These are phyloP conservation scores for Neolamprologus falcicula DNA, from an alignment of 2,113 vertebrate genomes.

Conservation along the genomic window DNA sequence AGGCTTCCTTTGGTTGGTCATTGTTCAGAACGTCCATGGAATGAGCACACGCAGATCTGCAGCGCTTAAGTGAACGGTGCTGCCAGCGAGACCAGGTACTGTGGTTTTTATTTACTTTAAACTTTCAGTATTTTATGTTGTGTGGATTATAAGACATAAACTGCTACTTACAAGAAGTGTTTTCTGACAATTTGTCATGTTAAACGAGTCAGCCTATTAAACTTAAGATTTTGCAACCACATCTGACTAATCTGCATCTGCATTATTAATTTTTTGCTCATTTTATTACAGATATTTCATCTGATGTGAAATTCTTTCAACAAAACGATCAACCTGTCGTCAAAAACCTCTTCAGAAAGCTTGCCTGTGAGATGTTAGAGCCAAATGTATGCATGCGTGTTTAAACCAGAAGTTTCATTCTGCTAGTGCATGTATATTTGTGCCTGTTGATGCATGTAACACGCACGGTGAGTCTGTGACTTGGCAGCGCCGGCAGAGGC, in stretches of 20 bases:
- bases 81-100: conserved; percentile 10
- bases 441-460: background rate
- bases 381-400: background rate
- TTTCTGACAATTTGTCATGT: background rate
- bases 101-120: background rate
- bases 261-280: background rate
- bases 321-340: background rate
- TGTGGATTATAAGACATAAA: background rate
- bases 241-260: background rate
- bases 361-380: background rate
- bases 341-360: background rate
- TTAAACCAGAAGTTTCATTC: background rate
- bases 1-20: conserved; percentile 18
- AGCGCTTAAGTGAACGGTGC: background rate
- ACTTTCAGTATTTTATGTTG: background rate
- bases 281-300: background rate
- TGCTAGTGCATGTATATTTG: background rate
- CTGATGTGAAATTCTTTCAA: background rate
- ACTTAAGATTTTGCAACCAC: background rate
- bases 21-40: conserved; percentile 28
- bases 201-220: background rate
- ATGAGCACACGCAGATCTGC: background rate
- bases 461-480: background rate
- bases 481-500: background rate
- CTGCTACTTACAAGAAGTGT: background rate